phyloP scores from a whole-genome alignment of 1,140 invertebrate species.

The Adoxophyes honmai region DNA sequence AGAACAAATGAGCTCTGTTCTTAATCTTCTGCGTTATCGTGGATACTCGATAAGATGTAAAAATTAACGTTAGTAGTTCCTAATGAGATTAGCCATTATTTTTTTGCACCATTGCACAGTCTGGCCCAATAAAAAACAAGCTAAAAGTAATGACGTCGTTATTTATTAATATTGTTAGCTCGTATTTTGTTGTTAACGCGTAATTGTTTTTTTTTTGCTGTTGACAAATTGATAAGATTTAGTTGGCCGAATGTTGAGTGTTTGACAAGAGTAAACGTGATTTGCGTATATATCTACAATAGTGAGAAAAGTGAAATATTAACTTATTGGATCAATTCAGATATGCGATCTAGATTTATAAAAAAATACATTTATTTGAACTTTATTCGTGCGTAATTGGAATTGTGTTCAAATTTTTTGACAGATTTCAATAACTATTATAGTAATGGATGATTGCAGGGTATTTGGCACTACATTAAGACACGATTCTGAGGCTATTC shows the following conservation, averaged over 20 bases:
- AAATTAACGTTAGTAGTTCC: too few relatives aligned
- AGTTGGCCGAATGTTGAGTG: too few relatives aligned
- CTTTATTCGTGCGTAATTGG: background rate
- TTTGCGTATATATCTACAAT: too few relatives aligned
- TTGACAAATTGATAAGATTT: background rate
- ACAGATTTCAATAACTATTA: too few relatives aligned
- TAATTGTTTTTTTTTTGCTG: background rate
- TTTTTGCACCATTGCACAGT: too few relatives aligned
- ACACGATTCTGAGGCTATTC: conserved; percentile 46
- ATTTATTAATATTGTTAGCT: too few relatives aligned
- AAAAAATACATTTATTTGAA: background rate
- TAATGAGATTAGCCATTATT: too few relatives aligned
- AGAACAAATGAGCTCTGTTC: background rate
- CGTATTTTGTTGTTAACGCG: too few relatives aligned
- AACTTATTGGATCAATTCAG: background rate
- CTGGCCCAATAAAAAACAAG: too few relatives aligned
- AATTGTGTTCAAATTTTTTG: background rate
- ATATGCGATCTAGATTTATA: background rate
- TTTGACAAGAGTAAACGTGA: too few relatives aligned
- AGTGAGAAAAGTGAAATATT: background rate
- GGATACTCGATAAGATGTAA: background rate
- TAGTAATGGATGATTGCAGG: background rate
- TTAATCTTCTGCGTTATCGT: background rate
- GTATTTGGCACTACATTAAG: conserved; percentile 58
- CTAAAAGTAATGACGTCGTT: too few relatives aligned